A percentile compares a stretch with the other conserved stretches of the same genome.
phyloP scores from a whole-genome alignment of 2,797 vertebrate species.

The Periophthalmus magnuspinnatus region DNA sequence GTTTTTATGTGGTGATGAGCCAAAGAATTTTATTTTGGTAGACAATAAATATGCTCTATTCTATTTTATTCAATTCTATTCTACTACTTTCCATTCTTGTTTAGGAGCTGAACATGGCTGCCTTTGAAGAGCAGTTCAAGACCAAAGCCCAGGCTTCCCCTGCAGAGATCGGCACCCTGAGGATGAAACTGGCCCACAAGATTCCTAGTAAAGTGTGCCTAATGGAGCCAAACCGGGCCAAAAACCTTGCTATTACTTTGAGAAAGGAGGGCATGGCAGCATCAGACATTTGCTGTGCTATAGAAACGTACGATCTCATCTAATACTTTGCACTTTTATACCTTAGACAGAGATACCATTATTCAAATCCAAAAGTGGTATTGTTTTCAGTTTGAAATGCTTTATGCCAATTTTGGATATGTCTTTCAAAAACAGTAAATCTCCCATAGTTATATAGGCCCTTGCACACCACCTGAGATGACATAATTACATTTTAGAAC shows the following conservation, averaged over 20 bases:
- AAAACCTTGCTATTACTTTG: constrained; percentile 94
- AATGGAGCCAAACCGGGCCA: constrained; percentile 92
- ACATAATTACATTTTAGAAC: too few relatives aligned
- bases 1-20: too few relatives aligned
- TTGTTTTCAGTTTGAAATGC: too few relatives aligned
- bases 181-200: constrained; percentile 80
- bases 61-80: too few relatives aligned
- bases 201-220: constrained; percentile 82
- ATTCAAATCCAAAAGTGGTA: too few relatives aligned
- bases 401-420: too few relatives aligned
- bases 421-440: too few relatives aligned
- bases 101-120: constrained; percentile 90
- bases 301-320: constrained; percentile 72
- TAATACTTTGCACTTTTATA: background rate
- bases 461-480: too few relatives aligned
- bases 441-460: too few relatives aligned
- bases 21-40: too few relatives aligned
- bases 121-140: constrained; percentile 94
- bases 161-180: constrained; percentile 76
- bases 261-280: constrained; percentile 86
- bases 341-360: too few relatives aligned
- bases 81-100: background rate
- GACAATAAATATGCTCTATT: too few relatives aligned
- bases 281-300: constrained; percentile 87
- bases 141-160: constrained; percentile 86